phyloP scores from a whole-genome alignment of 2,888 invertebrate genomes.

The Nomada ferruginata region DNA sequence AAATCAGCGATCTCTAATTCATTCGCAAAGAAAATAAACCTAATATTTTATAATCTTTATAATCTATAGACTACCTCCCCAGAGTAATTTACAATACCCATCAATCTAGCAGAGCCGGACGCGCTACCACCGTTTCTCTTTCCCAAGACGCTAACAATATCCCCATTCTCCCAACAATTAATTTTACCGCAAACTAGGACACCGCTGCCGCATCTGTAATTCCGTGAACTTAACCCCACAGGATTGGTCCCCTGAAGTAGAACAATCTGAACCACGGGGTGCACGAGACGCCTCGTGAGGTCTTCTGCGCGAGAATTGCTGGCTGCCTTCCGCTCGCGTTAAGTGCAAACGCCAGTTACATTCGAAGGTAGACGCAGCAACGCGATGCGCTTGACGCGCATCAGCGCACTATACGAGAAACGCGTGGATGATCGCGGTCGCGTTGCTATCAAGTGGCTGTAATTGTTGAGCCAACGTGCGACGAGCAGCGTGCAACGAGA shows the following conservation, averaged over 20 bases:
- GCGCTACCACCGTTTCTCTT: no score
- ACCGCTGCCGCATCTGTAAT: not conserved
- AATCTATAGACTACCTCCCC: no score
- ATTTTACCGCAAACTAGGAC: not conserved
- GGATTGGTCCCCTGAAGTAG: not conserved
- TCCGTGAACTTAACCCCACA: no score
- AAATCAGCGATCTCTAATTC: not conserved
- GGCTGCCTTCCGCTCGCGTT: constrained; percentile 3
- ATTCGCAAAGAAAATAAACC: no score
- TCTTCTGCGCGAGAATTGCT: not conserved
- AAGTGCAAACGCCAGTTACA: constrained; percentile 41
- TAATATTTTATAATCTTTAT: no score
- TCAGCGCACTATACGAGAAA: constrained; percentile 30
- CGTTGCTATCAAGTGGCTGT: constrained; percentile 52
- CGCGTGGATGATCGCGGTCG: constrained; percentile 11
- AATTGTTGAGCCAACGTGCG: constrained; percentile 30
- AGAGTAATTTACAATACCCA: no score
- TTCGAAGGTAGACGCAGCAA: not conserved
- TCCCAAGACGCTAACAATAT: no score
- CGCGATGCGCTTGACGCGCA: constrained; percentile 26
- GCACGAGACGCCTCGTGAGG: constrained; percentile 1
- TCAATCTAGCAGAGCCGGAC: no score
- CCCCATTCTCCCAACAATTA: no score
- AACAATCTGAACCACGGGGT: not conserved
- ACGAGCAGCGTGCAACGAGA: constrained; percentile 20